Evolutionary conservation across 2,797 vertebrate genomes (phyloP).

Genomic region (Calcarius lapponicus): DNA sequence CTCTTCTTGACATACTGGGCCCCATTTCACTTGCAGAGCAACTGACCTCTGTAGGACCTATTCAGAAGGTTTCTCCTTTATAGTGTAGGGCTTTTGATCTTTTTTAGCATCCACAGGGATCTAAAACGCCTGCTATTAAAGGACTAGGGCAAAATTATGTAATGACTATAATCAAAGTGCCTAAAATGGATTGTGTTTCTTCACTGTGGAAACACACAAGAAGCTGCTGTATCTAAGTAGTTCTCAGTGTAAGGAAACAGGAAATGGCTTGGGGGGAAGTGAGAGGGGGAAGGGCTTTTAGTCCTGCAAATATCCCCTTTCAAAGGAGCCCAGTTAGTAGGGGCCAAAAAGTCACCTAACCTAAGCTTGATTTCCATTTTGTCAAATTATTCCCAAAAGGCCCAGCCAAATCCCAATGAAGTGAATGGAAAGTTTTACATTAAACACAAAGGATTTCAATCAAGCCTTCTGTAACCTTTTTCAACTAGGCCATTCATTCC

Average conservation of each 20-base stretch:
- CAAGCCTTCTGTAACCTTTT: constrained; percentile 32
- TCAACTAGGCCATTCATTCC: constrained; percentile 3
- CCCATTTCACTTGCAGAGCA: not conserved
- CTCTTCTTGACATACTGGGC: not conserved
- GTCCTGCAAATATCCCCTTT: constrained; percentile 58
- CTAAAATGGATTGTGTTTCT: constrained; percentile 63
- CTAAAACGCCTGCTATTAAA: constrained; percentile 59
- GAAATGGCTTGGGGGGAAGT: constrained; percentile 20
- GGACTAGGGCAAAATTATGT: constrained; percentile 34
- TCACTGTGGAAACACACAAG: constrained; percentile 62
- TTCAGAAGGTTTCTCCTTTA: not conserved
- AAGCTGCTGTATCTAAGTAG: constrained; percentile 54
- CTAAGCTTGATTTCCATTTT: constrained; percentile 59
- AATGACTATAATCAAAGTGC: constrained; percentile 63
- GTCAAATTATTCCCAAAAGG: constrained; percentile 57
- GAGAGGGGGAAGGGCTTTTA: constrained; percentile 33
- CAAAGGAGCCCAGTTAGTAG: constrained; percentile 51
- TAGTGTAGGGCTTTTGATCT: constrained; percentile 26
- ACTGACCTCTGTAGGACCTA: not conserved
- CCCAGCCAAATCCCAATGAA: constrained; percentile 39
- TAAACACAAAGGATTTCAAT: constrained; percentile 54
- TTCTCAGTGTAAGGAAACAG: constrained; percentile 56
- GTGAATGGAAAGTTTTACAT: constrained; percentile 54
- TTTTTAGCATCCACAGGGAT: constrained; percentile 39
- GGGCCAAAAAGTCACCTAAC: constrained; percentile 62